Evolutionary conservation across 2,797 vertebrate genomes (phyloP).

Genomic region (Eulemur albifrons): DNA sequence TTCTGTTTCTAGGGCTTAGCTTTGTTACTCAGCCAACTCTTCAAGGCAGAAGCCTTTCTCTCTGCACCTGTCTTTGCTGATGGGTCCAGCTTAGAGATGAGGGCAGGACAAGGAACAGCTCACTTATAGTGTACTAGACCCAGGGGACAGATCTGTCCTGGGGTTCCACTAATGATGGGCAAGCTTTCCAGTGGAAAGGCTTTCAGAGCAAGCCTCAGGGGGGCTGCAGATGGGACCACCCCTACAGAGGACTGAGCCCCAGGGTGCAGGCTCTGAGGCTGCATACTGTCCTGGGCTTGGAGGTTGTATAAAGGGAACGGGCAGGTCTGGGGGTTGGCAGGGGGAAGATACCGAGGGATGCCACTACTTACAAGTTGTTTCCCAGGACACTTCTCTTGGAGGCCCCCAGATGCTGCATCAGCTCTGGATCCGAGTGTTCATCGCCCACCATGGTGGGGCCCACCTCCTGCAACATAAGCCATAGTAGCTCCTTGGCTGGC

Average conservation of each 20-base stretch:
- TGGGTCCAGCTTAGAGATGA: neutral
- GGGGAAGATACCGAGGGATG: neutral
- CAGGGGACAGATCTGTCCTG: neutral
- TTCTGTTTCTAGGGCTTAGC: neutral
- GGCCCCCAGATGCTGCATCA: slow-evolving; percentile 95
- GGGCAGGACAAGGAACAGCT: neutral
- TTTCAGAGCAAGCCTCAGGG: neutral
- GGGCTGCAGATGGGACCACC: neutral
- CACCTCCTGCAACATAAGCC: slow-evolving; percentile 88
- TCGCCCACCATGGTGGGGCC: slow-evolving; percentile 97
- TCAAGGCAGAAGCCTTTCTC: neutral
- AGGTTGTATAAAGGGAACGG: neutral
- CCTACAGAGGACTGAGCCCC: neutral
- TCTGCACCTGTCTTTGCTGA: neutral
- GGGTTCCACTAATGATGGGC: neutral
- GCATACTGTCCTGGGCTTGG: neutral
- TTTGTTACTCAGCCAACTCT: neutral
- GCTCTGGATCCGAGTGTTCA: slow-evolving; percentile 90
- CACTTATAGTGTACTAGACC: neutral
- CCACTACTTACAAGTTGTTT: slow-evolving; percentile 96
- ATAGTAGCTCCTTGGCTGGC: neutral
- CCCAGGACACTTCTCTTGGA: slow-evolving; percentile 91
- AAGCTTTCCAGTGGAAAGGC: neutral
- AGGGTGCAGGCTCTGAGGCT: neutral
- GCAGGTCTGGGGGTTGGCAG: neutral